Evolutionary conservation across 2,113 vertebrate species (phyloP), one percentile per base, ranked within the genome.

Genomic region (Engystomops pustulosus): DNA sequence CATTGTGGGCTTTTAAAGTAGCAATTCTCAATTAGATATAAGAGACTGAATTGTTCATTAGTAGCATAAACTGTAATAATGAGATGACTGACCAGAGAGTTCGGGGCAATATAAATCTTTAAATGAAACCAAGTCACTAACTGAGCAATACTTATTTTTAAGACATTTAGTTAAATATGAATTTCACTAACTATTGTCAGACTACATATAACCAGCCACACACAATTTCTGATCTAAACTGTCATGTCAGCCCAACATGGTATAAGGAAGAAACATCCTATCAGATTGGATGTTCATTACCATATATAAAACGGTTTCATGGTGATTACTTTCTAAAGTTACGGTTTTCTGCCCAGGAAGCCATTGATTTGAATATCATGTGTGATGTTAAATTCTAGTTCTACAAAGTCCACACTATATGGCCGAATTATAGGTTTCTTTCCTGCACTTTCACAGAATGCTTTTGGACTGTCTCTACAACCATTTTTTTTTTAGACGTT

Each of bases 1-100:
- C 53, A 78, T 25, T 60, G n/a, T 60, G 75, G 51, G 53, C 32
- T 77, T 36, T 74, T 23, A 67, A 58, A 70, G 20, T 41, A 70
- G 15, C 38, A 41, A 11, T n/a, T 41, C 10, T 32, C 6, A n/a
- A 36, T 1, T 20, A 36, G 15, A 45, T 12, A 38, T 15, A 67
- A 47, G 1, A 25, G 25, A 18, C 8, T 45, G 10, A 25, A 47
- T 74, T 49, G 41, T 74, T 30, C 45, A 74, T 74, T 32, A 15
- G 18, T 30, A 47, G 70, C 7, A 67, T 30, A 74, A 27, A 74
- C 25, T 30, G 44, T 49, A 45, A 49, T 23, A 49, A 49, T 20
- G 41, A 74, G 44, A 74, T 70, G 68, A 70, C 14, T 70, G 20
- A 44, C 9, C 10, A 2, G 20, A 10, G 9, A 36, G 36, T 6